Conservation (phyloP, 2,797 vertebrate species). For the Arrhamphus sclerolepis region DNA sequence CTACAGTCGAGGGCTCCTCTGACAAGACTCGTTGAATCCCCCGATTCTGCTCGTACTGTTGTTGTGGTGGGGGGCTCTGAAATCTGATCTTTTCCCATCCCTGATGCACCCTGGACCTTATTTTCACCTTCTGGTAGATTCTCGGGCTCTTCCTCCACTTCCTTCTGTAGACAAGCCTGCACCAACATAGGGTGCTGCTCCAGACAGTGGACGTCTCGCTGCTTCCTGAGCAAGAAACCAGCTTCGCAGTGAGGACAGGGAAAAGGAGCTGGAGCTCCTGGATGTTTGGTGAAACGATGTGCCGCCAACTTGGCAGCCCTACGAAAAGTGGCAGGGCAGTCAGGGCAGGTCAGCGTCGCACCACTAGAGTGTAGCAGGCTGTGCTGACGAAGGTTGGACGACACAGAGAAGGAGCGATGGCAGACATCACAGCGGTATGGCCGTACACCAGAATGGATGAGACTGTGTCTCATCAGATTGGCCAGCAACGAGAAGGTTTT, state of each 20-base stretch:
- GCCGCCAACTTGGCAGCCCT: slow-evolving; percentile 80
- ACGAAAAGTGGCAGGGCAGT: slow-evolving; percentile 82
- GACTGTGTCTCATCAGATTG: slow-evolving; percentile 89
- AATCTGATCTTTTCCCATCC: not conserved
- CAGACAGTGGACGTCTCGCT: slow-evolving; percentile 78
- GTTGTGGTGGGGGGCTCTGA: slow-evolving; percentile 52
- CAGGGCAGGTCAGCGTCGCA: slow-evolving; percentile 72
- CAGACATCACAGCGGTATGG: slow-evolving; percentile 90
- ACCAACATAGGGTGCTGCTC: slow-evolving; percentile 65
- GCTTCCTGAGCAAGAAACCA: slow-evolving; percentile 79
- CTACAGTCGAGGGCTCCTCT: slow-evolving; percentile 77
- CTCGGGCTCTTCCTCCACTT: slow-evolving; percentile 10
- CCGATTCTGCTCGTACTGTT: slow-evolving; percentile 24
- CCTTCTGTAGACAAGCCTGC: slow-evolving; percentile 28
- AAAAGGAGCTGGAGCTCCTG: slow-evolving; percentile 81
- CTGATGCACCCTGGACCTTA: not conserved
- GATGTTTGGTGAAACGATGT: slow-evolving; percentile 81
- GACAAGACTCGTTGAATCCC: slow-evolving; percentile 4
- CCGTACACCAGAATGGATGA: slow-evolving; percentile 88
- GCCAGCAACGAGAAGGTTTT: slow-evolving; percentile 89
- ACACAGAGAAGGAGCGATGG: slow-evolving; percentile 89
- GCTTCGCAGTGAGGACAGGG: slow-evolving; percentile 78
- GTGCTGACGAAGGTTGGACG: slow-evolving; percentile 91
- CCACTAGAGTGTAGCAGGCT: slow-evolving; percentile 82
- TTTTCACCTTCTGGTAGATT: slow-evolving; percentile 2